Evolutionary conservation across 2,113 vertebrate genomes (phyloP).

Genomic region (Vulpes ferrilata): DNA sequence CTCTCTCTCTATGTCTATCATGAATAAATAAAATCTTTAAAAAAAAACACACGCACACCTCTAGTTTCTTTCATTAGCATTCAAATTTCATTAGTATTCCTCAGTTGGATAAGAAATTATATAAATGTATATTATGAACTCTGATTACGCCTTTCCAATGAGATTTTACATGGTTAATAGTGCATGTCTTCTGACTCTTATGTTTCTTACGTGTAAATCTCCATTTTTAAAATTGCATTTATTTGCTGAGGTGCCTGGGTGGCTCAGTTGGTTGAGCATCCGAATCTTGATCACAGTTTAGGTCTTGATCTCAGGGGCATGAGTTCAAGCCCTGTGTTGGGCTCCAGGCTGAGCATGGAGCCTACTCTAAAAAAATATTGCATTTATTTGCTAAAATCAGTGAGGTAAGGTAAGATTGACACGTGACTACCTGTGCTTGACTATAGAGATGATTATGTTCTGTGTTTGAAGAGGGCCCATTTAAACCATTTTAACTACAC

Average conservation of each 20-base stretch:
- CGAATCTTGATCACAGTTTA: background rate
- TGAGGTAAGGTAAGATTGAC: background rate
- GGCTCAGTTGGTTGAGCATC: background rate
- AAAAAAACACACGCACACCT: too few relatives aligned
- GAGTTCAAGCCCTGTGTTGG: background rate
- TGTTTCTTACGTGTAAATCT: background rate
- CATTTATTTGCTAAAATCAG: slow-evolving; percentile 33
- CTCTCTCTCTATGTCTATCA: too few relatives aligned
- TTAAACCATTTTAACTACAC: background rate
- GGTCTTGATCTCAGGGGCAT: background rate
- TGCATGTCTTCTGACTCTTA: background rate
- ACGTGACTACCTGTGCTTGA: background rate
- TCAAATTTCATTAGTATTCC: slow-evolving; percentile 35
- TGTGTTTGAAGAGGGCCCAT: background rate
- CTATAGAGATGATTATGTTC: background rate
- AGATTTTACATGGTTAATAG: background rate
- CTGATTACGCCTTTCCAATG: background rate
- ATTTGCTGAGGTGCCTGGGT: background rate
- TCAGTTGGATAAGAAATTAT: slow-evolving; percentile 9
- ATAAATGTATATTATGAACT: background rate
- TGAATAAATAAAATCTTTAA: too few relatives aligned
- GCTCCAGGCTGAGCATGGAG: background rate
- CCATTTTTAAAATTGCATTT: slow-evolving; percentile 35
- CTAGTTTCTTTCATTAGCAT: background rate
- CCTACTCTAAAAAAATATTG: background rate